Evolutionary conservation across 2,113 vertebrate species (phyloP).

Genomic region (Ameiurus melas): DNA sequence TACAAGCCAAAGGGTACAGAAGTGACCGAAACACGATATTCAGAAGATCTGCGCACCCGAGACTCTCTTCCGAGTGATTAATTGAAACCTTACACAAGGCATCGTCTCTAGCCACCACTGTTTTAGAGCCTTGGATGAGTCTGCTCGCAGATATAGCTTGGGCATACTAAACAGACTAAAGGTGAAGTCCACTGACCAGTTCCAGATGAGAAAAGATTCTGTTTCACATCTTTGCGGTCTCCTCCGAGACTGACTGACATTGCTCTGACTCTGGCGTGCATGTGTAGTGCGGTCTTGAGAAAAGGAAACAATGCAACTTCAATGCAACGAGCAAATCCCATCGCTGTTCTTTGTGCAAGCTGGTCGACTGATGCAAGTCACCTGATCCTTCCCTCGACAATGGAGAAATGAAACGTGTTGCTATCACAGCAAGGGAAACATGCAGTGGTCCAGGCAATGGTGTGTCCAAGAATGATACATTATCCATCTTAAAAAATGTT

Average conservation of each 20-base stretch:
- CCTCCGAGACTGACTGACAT: constrained; percentile 31
- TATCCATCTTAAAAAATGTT: no score
- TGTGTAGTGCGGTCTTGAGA: not conserved
- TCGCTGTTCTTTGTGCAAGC: constrained; percentile 14
- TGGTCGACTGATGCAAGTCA: constrained; percentile 54
- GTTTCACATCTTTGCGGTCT: constrained; percentile 20
- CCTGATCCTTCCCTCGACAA: constrained; percentile 36
- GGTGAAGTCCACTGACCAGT: constrained; percentile 25
- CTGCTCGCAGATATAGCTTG: not conserved
- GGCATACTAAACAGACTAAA: constrained; percentile 43
- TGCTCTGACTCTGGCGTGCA: not conserved
- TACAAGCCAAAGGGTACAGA: not conserved
- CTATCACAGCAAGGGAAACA: constrained; percentile 40
- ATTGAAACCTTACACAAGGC: constrained; percentile 31
- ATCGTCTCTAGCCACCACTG: not conserved
- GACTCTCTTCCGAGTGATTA: not conserved
- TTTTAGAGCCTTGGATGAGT: constrained; percentile 7
- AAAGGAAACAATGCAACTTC: not conserved
- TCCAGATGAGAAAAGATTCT: constrained; percentile 43
- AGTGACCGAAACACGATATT: not conserved
- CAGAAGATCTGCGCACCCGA: not conserved
- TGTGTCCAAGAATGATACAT: not conserved
- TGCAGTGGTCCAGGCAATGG: not conserved
- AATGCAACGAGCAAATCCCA: constrained; percentile 23
- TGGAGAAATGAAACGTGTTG: constrained; percentile 43